These are phyloP conservation scores for Brenthis hecate DNA, from an alignment of 2,888 invertebrate genomes.

Conservation along the genomic window DNA sequence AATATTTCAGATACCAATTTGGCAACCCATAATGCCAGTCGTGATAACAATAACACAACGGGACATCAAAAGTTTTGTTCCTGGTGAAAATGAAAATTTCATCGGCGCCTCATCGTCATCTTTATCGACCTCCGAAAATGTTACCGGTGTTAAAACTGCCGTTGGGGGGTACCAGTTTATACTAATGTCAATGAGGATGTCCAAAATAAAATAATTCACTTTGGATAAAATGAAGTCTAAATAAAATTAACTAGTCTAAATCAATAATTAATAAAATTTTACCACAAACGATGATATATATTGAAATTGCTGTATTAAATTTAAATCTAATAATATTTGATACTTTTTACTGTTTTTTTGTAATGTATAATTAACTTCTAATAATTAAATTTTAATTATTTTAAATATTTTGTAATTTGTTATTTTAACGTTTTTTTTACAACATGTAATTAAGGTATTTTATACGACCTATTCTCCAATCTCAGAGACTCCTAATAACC, in stretches of 20 bases:
- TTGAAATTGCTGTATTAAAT: neutral
- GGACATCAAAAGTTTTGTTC: conserved; percentile 11
- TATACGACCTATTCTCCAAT: no score
- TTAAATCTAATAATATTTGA: neutral
- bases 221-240: conserved; percentile 20
- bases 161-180: conserved; percentile 78
- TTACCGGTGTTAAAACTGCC: conserved; percentile 80
- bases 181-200: conserved; percentile 86
- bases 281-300: neutral
- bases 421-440: neutral
- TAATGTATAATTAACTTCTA: conserved; percentile 1
- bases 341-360: conserved; percentile 1
- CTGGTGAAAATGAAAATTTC: conserved; percentile 35
- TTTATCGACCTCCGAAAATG: conserved; percentile 49
- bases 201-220: conserved; percentile 29
- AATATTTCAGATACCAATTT: conserved; percentile 30
- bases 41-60: neutral
- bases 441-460: no score
- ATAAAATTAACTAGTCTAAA: neutral
- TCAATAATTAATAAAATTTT: conserved; percentile 1
- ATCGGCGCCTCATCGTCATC: conserved; percentile 35
- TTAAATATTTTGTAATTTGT: neutral
- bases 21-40: conserved; percentile 9
- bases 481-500: neutral
- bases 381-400: conserved; percentile 15